Percentiles rank a stretch among this genome's conserved stretches.
Evolutionary conservation across 2,113 vertebrate species (phyloP).

Genomic region (Seriola quinqueradiata): DNA sequence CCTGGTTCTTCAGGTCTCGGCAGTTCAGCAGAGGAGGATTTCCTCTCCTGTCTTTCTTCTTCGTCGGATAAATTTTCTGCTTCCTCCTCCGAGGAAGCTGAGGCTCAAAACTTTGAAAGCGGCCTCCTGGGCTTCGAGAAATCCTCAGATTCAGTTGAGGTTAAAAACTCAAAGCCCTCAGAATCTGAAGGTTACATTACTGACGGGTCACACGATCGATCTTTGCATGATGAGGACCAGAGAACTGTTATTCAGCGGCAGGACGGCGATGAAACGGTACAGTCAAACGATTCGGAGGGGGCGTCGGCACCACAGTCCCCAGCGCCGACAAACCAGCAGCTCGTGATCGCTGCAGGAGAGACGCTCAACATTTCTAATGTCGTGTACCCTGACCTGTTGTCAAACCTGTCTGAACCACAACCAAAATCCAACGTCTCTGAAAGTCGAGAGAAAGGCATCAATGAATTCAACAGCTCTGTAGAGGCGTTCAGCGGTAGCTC

Average conservation of each 20-base stretch:
- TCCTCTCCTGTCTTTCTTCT: conserved; percentile 66
- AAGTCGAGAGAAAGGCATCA: neutral
- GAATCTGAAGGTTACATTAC: conserved; percentile 23
- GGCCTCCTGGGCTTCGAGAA: conserved; percentile 29
- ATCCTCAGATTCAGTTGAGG: neutral
- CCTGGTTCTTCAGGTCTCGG: conserved; percentile 67
- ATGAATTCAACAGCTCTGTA: neutral
- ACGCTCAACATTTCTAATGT: neutral
- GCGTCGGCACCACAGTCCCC: neutral
- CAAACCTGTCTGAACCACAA: conserved; percentile 7
- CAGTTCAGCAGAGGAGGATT: conserved; percentile 71
- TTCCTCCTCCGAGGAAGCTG: conserved; percentile 59
- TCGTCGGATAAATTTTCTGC: conserved; percentile 67
- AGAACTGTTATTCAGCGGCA: conserved; percentile 21
- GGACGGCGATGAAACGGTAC: conserved; percentile 1
- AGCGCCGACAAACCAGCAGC: neutral
- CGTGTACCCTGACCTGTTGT: conserved; percentile 1
- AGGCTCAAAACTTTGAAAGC: conserved; percentile 42
- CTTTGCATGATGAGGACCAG: conserved; percentile 16
- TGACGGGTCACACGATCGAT: conserved; percentile 28
- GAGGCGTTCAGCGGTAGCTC: neutral
- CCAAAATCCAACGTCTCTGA: neutral
- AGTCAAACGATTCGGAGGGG: neutral
- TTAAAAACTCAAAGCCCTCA: neutral
- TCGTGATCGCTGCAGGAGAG: neutral